These are phyloP conservation scores for Drosophila burlai DNA, from an alignment of 1,140 invertebrate species.

Conservation along the genomic window DNA sequence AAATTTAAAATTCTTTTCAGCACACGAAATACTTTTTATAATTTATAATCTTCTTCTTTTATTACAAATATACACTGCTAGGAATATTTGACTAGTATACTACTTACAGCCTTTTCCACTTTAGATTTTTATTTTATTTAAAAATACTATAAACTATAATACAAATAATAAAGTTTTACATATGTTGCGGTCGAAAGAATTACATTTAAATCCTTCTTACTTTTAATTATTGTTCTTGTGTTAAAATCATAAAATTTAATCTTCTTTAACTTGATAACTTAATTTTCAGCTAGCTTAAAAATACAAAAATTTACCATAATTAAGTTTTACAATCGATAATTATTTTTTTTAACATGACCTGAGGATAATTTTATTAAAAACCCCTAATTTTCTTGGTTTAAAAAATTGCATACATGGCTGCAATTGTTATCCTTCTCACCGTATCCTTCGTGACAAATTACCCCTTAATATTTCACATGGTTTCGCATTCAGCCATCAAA, in stretches of 20 bases:
- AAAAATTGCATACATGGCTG: conserved; percentile 22
- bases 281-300: neutral
- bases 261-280: neutral
- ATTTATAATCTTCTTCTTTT: no score
- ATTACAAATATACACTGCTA: no score
- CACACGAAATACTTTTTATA: no score
- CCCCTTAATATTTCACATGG: conserved; percentile 43
- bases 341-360: neutral
- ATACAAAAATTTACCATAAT: neutral
- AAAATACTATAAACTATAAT: no score
- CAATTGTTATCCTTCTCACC: conserved; percentile 8
- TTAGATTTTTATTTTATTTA: no score
- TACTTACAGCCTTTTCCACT: no score
- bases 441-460: conserved; percentile 44
- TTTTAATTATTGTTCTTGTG: no score
- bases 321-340: neutral
- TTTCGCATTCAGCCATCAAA: conserved; percentile 37
- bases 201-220: no score
- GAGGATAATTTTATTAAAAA: neutral
- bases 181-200: no score
- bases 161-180: no score
- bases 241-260: no score
- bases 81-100: no score
- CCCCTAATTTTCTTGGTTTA: neutral
- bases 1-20: neutral